Evolutionary conservation across 2,113 vertebrate genomes (phyloP).

Genomic region (Orcinus orca): DNA sequence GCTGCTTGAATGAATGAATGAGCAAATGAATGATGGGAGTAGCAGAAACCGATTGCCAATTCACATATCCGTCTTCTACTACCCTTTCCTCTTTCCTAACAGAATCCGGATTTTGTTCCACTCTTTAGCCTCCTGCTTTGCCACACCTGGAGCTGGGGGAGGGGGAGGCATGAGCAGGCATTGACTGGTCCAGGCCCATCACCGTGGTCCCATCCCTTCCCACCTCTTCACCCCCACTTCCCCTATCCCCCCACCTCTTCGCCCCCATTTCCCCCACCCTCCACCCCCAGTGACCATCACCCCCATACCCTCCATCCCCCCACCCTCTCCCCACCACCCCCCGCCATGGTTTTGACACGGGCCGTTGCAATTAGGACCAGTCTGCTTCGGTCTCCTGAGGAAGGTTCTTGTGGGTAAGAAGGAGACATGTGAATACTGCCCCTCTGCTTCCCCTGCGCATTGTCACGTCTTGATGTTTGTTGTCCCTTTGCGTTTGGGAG

Average conservation of each 20-base stretch:
- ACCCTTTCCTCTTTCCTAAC: background rate
- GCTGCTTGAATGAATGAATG: background rate
- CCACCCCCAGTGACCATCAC: background rate
- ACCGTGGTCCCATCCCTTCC: background rate
- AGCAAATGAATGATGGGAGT: background rate
- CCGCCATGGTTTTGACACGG: background rate
- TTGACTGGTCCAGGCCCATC: too few relatives aligned
- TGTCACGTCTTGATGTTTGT: background rate
- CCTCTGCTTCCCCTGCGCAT: background rate
- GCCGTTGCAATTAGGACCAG: background rate
- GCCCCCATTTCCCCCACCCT: background rate
- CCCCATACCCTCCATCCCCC: background rate
- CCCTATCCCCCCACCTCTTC: background rate
- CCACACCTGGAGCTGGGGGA: background rate
- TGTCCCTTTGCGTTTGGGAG: too few relatives aligned
- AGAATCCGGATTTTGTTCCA: background rate
- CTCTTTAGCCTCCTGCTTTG: background rate
- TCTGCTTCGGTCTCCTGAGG: background rate
- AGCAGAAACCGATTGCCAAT: background rate
- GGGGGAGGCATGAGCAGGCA: background rate
- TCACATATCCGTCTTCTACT: accelerated
- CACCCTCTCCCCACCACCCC: background rate
- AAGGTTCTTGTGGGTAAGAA: background rate
- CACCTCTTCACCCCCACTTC: too few relatives aligned
- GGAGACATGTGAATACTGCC: background rate